Conservation (phyloP, 92 coral and sea anemone species). For the Bergia puertoricense region DNA sequence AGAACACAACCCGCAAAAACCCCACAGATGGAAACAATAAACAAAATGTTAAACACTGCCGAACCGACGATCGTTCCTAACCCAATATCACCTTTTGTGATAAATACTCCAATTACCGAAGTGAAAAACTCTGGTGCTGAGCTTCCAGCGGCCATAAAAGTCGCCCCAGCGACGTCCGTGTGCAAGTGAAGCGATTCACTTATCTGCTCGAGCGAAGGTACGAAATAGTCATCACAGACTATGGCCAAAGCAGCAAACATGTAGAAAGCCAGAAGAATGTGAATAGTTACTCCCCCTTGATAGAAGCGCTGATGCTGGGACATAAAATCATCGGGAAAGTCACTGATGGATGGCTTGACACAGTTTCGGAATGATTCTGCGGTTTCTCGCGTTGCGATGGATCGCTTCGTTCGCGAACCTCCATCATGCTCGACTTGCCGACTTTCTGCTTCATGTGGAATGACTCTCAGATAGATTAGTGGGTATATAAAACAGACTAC, state of each 20-base stretch:
- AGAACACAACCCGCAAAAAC: conserved; percentile 65
- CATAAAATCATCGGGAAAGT: conserved; percentile 78
- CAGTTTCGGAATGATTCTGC: conserved; percentile 54
- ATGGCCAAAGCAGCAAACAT: conserved; percentile 71
- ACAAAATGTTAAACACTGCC: conserved; percentile 74
- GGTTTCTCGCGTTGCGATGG: conserved; percentile 5
- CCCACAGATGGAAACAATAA: conserved; percentile 78
- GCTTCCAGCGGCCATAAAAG: conserved; percentile 87
- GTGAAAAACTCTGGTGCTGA: conserved; percentile 84
- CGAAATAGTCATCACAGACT: conserved; percentile 80
- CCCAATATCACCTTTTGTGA: conserved; percentile 83
- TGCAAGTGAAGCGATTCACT: conserved; percentile 55
- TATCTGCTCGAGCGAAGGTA: conserved; percentile 71
- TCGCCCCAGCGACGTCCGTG: conserved; percentile 86
- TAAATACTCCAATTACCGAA: conserved; percentile 80
- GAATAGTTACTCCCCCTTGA: conserved; percentile 60
- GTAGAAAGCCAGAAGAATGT: conserved; percentile 65
- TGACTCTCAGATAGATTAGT: conserved; percentile 46
- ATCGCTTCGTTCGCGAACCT: conserved; percentile 21
- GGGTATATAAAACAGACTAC: conserved; percentile 68
- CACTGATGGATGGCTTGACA: conserved; percentile 80
- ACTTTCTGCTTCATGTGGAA: conserved; percentile 29
- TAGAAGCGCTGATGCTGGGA: conserved; percentile 64
- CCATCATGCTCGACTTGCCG: neutral
- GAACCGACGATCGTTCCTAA: conserved; percentile 82